A percentile compares a stretch with the other conserved stretches of the same genome.
These are phyloP conservation scores for Cossypha dichroa DNA, from an alignment of 2,797 vertebrate species.

Conservation along the genomic window DNA sequence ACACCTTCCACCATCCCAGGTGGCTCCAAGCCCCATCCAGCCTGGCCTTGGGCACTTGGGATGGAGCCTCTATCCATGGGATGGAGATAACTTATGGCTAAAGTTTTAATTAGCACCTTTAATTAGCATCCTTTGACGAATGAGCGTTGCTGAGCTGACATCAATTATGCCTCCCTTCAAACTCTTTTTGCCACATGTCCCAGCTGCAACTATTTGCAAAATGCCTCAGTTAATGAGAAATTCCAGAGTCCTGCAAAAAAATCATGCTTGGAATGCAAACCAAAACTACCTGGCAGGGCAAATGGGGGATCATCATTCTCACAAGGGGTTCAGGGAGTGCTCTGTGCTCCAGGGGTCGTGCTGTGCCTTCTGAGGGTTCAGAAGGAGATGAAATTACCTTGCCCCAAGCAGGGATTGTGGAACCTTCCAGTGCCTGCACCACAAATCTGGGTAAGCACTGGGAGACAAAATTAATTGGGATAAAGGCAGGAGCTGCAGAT, in stretches of 20 bases:
- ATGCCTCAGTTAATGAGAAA: neutral
- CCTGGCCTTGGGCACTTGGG: neutral
- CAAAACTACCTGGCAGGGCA: neutral
- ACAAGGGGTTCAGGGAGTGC: neutral
- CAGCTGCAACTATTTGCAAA: neutral
- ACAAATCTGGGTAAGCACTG: neutral
- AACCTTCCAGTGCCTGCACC: neutral
- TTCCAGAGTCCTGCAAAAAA: neutral
- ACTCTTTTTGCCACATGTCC: neutral
- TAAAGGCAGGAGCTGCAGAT: neutral
- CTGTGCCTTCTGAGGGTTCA: neutral
- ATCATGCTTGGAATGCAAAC: neutral
- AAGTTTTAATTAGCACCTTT: neutral
- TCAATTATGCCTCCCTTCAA: neutral
- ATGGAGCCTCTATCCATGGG: neutral
- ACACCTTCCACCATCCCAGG: neutral
- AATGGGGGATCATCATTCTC: neutral
- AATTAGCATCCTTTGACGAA: neutral
- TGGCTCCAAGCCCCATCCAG: accelerated
- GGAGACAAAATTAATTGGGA: neutral
- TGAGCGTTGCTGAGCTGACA: neutral
- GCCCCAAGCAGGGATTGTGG: neutral
- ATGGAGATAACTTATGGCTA: neutral
- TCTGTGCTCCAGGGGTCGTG: neutral
- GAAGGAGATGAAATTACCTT: neutral